Percentiles rank a stretch among this genome's conserved stretches.
Conservation (phyloP, 2,888 invertebrate species). For the Cenopis cana region DNA sequence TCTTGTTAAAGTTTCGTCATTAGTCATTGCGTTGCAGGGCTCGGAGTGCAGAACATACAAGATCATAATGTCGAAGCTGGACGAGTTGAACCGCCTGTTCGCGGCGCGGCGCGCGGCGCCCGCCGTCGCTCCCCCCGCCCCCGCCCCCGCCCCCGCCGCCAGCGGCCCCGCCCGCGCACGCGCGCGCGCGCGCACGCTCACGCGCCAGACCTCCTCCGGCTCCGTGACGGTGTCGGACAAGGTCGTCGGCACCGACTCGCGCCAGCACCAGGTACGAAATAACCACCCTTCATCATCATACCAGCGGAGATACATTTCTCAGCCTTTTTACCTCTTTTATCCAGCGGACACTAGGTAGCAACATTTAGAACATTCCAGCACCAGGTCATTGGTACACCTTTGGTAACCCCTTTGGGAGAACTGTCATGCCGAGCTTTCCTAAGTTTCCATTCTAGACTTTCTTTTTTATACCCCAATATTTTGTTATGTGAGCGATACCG, state of each 20-base stretch:
- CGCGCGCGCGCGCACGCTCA: slow-evolving; percentile 35
- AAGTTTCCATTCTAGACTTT: too few species aligned
- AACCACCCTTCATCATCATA: background rate
- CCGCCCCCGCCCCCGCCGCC: slow-evolving; percentile 37
- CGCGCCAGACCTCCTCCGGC: slow-evolving; percentile 51
- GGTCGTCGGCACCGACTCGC: slow-evolving; percentile 61
- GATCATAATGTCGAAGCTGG: slow-evolving; percentile 75
- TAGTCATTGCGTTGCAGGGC: slow-evolving; percentile 52
- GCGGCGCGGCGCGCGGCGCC: slow-evolving; percentile 49
- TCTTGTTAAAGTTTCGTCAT: background rate
- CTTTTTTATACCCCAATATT: too few species aligned
- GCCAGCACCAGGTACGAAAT: background rate
- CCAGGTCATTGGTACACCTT: too few species aligned
- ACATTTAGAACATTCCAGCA: too few species aligned
- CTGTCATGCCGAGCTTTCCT: too few species aligned
- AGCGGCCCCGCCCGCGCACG: slow-evolving; percentile 39
- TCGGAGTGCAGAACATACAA: slow-evolving; percentile 76
- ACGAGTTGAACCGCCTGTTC: slow-evolving; percentile 68
- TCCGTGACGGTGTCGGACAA: slow-evolving; percentile 68
- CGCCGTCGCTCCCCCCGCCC: slow-evolving; percentile 35
- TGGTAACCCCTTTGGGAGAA: too few species aligned
- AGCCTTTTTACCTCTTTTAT: too few species aligned
- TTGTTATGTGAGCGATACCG: too few species aligned
- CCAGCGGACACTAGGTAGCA: too few species aligned
- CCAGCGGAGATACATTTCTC: background rate